Conservation (phyloP, 1,140 invertebrate species). For the Rhyzopertha dominica region DNA sequence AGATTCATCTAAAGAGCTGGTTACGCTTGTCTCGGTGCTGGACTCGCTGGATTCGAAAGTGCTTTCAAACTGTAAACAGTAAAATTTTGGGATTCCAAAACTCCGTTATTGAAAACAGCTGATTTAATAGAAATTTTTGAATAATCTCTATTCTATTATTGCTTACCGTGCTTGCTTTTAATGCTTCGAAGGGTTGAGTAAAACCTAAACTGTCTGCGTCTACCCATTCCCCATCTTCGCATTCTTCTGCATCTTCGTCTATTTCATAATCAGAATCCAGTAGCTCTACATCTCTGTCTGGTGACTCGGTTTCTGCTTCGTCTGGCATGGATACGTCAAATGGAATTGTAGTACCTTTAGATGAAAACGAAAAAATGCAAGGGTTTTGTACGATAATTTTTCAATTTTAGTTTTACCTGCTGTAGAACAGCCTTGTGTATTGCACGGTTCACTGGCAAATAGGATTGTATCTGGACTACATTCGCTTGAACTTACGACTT, state of each 20-base stretch:
- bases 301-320: slow-evolving; percentile 7
- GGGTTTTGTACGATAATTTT: neutral
- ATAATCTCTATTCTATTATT: no score
- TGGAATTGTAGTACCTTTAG: slow-evolving; percentile 29
- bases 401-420: slow-evolving; percentile 49
- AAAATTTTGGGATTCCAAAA: no score
- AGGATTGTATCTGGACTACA: slow-evolving; percentile 64
- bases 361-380: no score
- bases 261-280: slow-evolving; percentile 49
- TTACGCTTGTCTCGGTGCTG: no score
- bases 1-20: slow-evolving; percentile 27
- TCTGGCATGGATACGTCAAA: no score
- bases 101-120: no score
- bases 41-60: no score
- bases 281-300: slow-evolving; percentile 19
- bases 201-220: slow-evolving; percentile 41
- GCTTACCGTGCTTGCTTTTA: no score
- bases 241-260: slow-evolving; percentile 52
- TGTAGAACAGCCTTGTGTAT: slow-evolving; percentile 63
- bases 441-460: slow-evolving; percentile 67
- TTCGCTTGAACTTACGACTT: slow-evolving; percentile 51
- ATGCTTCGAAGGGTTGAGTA: no score
- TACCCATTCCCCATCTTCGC: slow-evolving; percentile 56
- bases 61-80: no score
- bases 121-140: no score